Base-by-base conservation (phyloP, 2,888 invertebrate genomes). In the Cybosia mesomella region DNA sequence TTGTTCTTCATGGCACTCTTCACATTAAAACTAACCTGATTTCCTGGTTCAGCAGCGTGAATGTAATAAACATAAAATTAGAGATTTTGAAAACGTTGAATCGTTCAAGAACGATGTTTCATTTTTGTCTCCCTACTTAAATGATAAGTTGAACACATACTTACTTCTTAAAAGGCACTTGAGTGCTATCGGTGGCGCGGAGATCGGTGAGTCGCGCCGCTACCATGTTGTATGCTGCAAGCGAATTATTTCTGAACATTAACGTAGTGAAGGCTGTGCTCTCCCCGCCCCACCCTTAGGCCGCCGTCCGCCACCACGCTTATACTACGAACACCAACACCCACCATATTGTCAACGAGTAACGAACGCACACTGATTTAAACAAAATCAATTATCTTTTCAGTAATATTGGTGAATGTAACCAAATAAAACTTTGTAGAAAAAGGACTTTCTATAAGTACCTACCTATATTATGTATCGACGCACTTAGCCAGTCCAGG, bases 91-190 rank as follows among this genome's bases (percentile, higher is more conserved):
- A 28, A 22, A 18, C 4, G 18, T 9, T 21, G 9, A 15, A 32
- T 24, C 18, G 2, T 34, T 9, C 5, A 15, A 28, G 39, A n/a
- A 60, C 3, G 15, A n/a, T 10, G 8, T 1, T 21, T 11, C 13
- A 9, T 0, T 18, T 28, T n/a, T 5, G 49, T n/a, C 7, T 21
- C 13, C 13, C 0, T 55, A 34, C 10, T 15, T 58, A 22, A 24
- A 34, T 22, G 21, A 36, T 34, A 21, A 32, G 34, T 34, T 15
- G 21, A 7, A 24, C 15, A 21, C 21, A 5, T 79, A 97, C 98
- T 98, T 96, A 98, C 98, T 98, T 98, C 97, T 98, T 98, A 97
- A 98, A 98, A 98, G 98, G 98, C 98, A 98, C 98, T 97, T 98
- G 98, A 97, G 98, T 98, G 97, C 98, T 97, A 96, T 97, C 96